Percentiles rank a stretch among this genome's conserved stretches.
phyloP scores from a whole-genome alignment of 2,888 invertebrate genomes.

The Venustoraphidia nigricollis region DNA sequence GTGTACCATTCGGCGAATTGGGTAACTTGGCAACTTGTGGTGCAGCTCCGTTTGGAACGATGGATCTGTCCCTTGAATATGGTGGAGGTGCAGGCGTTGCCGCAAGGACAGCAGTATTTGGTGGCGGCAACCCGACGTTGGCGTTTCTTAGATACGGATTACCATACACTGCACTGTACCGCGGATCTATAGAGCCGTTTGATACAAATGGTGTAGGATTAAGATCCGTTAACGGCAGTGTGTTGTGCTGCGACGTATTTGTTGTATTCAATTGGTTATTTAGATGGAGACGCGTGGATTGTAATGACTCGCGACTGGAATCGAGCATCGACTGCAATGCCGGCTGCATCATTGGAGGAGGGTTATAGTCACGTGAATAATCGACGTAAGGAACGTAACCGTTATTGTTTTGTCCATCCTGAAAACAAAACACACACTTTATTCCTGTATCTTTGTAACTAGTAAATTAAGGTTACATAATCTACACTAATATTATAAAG shows the following conservation, averaged over 20 bases:
- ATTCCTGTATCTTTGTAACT: neutral
- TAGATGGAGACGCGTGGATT: conserved; percentile 28
- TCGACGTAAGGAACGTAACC: conserved; percentile 82
- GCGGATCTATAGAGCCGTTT: conserved; percentile 48
- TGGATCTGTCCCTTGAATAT: conserved; percentile 68
- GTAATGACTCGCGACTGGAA: conserved; percentile 23
- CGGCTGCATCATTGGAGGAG: conserved; percentile 46
- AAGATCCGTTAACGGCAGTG: conserved; percentile 18
- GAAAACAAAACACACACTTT: conserved; percentile 11
- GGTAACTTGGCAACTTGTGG: conserved; percentile 36
- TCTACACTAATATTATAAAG: too few relatives aligned
- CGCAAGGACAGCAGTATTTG: conserved; percentile 40
- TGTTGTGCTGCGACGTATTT: conserved; percentile 21
- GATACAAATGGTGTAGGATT: conserved; percentile 1
- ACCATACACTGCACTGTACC: conserved; percentile 79
- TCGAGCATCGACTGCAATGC: conserved; percentile 38
- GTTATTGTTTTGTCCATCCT: conserved; percentile 71
- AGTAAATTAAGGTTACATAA: neutral
- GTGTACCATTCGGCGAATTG: conserved; percentile 33
- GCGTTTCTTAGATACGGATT: conserved; percentile 72
- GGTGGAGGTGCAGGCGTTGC: conserved; percentile 48
- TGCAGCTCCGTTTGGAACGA: conserved; percentile 30
- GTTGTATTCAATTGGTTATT: conserved; percentile 17
- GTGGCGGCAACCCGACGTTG: conserved; percentile 42
- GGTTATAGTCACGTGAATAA: conserved; percentile 77